phyloP scores from a whole-genome alignment of 2,797 vertebrate species.

The Peromyscus aztecus region DNA sequence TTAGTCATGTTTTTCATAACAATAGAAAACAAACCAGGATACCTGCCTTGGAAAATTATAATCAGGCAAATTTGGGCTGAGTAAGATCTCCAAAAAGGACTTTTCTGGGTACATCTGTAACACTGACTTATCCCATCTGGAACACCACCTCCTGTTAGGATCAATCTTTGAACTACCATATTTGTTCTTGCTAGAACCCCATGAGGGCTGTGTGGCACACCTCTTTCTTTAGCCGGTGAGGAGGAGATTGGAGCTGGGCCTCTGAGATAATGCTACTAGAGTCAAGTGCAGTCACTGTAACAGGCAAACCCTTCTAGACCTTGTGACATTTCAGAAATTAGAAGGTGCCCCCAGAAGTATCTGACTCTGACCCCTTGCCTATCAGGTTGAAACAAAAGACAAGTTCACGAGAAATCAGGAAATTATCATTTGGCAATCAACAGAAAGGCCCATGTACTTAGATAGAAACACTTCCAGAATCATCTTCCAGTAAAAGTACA shows the following conservation, averaged over 20 bases:
- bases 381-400: neutral
- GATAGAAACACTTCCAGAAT: neutral
- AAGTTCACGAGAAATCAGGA: neutral
- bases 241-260: neutral
- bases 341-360: neutral
- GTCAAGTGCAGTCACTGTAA: neutral
- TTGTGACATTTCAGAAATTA: neutral
- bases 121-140: neutral
- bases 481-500: neutral
- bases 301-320: neutral
- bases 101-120: neutral
- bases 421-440: neutral
- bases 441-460: neutral
- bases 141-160: neutral
- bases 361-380: neutral
- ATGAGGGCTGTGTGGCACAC: neutral
- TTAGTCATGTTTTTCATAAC: neutral
- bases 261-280: neutral
- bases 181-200: neutral
- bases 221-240: neutral
- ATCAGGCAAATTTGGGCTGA: neutral
- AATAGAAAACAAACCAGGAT: neutral
- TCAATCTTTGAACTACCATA: neutral
- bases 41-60: neutral
- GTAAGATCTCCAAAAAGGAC: slow-evolving; percentile 11